Evolutionary conservation across 2,888 invertebrate species (phyloP), one percentile per base, ranked within the genome.

Genomic region (Luperina testacea): DNA sequence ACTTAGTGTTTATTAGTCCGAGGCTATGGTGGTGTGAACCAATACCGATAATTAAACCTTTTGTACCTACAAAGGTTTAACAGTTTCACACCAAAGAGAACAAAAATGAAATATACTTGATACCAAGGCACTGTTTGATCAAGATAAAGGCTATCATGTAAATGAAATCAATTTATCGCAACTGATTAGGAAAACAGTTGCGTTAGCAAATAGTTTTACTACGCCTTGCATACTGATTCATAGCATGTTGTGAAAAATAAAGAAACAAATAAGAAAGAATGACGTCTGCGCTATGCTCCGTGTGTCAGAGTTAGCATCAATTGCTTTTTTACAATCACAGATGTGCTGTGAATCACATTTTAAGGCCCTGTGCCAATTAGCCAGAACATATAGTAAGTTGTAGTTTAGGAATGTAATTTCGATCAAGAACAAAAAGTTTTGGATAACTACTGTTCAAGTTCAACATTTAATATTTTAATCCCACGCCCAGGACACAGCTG

Each of bases 21-120:
- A 89, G 90, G 91, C 84, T 90, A 90, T 88, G 81, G 87, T 87
- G 78, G 86, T 84, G 86, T 88, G 88, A 91, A 89, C 90, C 87
- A 89, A 92, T 88, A 86, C 78, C 71, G 90, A 85, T 93, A 94
- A 94, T 94, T 91, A 90, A 90, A 91, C 92, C 93, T 92, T 90
- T 90, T 78, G 6, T 20, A 88, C 38, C 17, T 45, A 85, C 89
- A 90, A 92, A 92, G 91, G 92, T 91, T 91, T 88, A 81, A 87
- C 85, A 88, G 90, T 89, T 92, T 91, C 91, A 91, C 93, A 92
- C 91, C 82, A 88, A 78, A 78, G 75, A 84, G 78, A 86, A 85
- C 72, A 80, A 83, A 75, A 86, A 81, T 77, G 80, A 80, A 85
- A 74, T 70, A 83, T 61, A 67, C 77, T 48, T 57, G 53, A 73